These are phyloP conservation scores for Phalloptychus januarius DNA, from an alignment of 2,797 vertebrate species.

Conservation along the genomic window DNA sequence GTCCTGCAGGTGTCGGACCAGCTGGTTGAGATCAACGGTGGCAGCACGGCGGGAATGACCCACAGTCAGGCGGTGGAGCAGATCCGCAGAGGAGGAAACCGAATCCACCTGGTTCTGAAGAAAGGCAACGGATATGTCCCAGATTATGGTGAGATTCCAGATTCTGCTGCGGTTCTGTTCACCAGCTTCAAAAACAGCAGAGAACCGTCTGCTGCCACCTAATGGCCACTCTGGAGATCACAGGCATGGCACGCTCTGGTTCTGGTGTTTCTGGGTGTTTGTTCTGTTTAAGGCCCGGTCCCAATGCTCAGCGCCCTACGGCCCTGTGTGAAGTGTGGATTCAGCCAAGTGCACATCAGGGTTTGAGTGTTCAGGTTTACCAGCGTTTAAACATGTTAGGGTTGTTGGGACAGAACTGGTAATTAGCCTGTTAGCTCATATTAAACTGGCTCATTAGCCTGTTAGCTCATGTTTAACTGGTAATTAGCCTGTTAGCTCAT, in stretches of 20 bases:
- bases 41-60: constrained; percentile 94
- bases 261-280: no score
- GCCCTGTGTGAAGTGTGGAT: no score
- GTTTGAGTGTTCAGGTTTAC: no score
- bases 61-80: constrained; percentile 97
- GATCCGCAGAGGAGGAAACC: constrained; percentile 93
- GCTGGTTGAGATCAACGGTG: constrained; percentile 98
- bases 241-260: background rate
- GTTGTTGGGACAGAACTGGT: no score
- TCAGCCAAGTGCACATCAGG: no score
- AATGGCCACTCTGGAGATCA: background rate
- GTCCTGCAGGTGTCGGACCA: constrained; percentile 93
- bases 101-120: constrained; percentile 92
- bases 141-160: constrained; percentile 86
- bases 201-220: background rate
- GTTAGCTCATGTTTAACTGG: no score
- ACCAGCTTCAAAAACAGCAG: background rate
- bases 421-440: no score
- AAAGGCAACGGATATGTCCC: constrained; percentile 94
- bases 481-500: no score
- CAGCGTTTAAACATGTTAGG: no score
- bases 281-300: no score
- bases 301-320: no score
- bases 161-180: background rate
- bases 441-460: no score